Evolutionary conservation across 23 tunicate genomes (phyloP), one percentile per base, ranked within the genome.

Genomic region (Ciona savignyi): DNA sequence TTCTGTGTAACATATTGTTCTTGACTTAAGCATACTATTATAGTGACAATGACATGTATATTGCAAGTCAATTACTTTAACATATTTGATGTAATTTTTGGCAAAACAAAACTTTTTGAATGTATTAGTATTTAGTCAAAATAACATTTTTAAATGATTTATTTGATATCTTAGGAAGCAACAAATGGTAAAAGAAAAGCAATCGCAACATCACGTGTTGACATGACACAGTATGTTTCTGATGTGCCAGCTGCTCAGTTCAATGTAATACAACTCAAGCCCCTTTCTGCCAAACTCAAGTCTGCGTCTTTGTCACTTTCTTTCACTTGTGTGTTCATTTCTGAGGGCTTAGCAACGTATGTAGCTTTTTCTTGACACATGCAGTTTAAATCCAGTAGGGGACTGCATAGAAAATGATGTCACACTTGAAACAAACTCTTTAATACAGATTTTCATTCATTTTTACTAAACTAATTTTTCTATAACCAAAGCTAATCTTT

Each of bases 181-280:
- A 70, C 62, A 27, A 78, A 77, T 68, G 96, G 96, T 21, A 88
- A 78, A 62, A 33, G 88, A 35, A 88, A 88, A 63, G 78, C 96
- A 6, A 68, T 88, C 62, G 96, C 96, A 29, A 88, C 96, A 25
- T 67, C 82, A 4, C 72, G 88, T 23, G 51, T 88, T 70, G 96
- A 88, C 29, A 62, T 88, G 80, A 33, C 96, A 3, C 60, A 82
- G 32, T 68, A 77, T 34, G 86, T 81, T 21, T 61, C 77, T 25
- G 73, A 70, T 23, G 60, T 77, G 34, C 73, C 94, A 4, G 29
- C 71, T 1, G 31, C 78, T 0, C 81, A 83, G 26, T 30, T 26
- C 4, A 25, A 82, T 3, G 76, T 69, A 6, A 33, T 88, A 35
- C 60, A 26, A 32, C 66, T 88, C 48, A 88, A 88, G 78, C 80